Evolutionary conservation across 2,797 vertebrate species (phyloP), one percentile per base, ranked within the genome.

Genomic region (Peromyscus attwateri): DNA sequence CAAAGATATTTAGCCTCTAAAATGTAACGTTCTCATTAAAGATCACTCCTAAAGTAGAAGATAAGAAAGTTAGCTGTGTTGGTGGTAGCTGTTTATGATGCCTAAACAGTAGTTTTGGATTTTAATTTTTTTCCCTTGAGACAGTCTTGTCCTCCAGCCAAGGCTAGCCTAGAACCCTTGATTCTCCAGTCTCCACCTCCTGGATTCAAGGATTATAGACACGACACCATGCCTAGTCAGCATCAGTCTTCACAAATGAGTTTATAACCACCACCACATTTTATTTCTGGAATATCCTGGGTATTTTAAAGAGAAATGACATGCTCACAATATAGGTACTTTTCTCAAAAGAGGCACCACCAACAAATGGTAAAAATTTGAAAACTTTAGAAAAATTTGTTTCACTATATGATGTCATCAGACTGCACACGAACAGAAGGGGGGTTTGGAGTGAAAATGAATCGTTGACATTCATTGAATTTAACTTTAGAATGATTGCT

Each of bases 401-500:
- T 40, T 12, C 1, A 4, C 10, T 81, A 25, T 16, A n/a, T 80
- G 25, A 91, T 85, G 16, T 88, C 25, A 77, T 79, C 27, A 80
- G 46, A 68, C 3, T 34, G n/a, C 34, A 29, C 11, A 16, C 0
- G 37, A 79, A 23, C 43, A 85, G 40, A 89, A 68, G 25, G n/a
- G 62, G 37, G 68, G 4, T 79, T 87, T 80, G 16, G 87, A 40
- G 43, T 70, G 19, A 87, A 92, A 82, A 31, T 75, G 21, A 77
- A 95, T 4, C 27, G 60, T 0, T 52, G 14, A 52, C 34, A 34
- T 49, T 1, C 11, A 16, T 92, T 75, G 16, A 89, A 79, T 85
- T 82, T 88, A 87, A 91, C 55, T 37, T 64, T 13, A 83, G n/a
- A 60, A n/a, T 91, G 49, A 85, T 37, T 64, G 73, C 75, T 77